Evolutionary conservation across 2,888 invertebrate genomes (phyloP).

Genomic region (Ophioninae sp.): DNA sequence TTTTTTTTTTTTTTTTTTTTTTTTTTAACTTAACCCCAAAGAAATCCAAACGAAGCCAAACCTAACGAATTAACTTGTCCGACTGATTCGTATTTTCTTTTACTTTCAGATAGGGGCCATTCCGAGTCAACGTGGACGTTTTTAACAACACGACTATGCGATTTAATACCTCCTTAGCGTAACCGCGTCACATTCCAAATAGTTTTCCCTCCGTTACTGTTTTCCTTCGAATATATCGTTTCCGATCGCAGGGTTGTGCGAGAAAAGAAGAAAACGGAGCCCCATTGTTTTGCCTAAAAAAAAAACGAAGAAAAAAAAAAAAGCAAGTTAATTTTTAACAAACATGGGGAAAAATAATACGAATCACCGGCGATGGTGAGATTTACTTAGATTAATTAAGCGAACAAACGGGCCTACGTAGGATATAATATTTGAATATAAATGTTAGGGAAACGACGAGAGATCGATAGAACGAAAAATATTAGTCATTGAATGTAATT

Average conservation of each 20-base stretch:
- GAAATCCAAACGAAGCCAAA: not conserved
- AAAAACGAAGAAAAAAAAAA: no score
- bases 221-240: not conserved
- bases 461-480: constrained; percentile 57
- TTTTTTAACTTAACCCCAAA: no score
- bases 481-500: constrained; percentile 60
- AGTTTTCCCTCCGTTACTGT: constrained; percentile 42
- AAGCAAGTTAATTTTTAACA: no score
- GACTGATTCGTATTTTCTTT: constrained; percentile 15
- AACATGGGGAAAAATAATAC: no score
- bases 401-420: constrained; percentile 74
- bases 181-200: constrained; percentile 50
- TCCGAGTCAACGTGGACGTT: constrained; percentile 77
- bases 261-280: not conserved
- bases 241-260: not conserved
- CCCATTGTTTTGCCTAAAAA: not conserved
- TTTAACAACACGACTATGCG: constrained; percentile 71
- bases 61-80: no score
- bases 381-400: constrained; percentile 71
- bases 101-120: constrained; percentile 79
- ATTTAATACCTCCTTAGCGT: constrained; percentile 56
- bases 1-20: no score
- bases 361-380: constrained; percentile 23
- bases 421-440: constrained; percentile 67
- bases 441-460: constrained; percentile 58